phyloP scores from a whole-genome alignment of 2,888 invertebrate species.

The Empis stercorea region DNA sequence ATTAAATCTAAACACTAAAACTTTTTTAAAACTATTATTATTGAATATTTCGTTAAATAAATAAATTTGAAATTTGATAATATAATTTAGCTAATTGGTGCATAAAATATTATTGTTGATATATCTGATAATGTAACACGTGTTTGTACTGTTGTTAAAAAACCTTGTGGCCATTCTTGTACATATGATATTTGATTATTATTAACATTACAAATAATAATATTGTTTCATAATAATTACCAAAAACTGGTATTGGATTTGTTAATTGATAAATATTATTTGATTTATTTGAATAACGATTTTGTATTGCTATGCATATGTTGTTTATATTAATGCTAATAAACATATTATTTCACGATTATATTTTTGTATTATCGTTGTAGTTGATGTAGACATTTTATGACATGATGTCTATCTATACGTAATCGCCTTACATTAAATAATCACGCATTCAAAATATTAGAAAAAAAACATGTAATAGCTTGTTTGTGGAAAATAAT shows the following conservation, averaged over 20 bases:
- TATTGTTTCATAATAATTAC: not conserved
- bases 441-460: no score
- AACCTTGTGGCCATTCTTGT: not conserved
- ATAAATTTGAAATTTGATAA: no score
- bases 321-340: not conserved
- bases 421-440: no score
- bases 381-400: no score
- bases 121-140: slow-evolving; percentile 52
- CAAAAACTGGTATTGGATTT: not conserved
- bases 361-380: not conserved
- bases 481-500: no score
- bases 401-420: no score
- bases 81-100: slow-evolving; percentile 64
- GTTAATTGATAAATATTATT: not conserved
- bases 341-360: not conserved
- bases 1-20: no score
- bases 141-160: not conserved
- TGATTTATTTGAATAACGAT: not conserved
- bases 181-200: not conserved
- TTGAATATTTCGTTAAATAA: no score
- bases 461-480: no score
- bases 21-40: no score
- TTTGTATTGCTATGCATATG: not conserved
- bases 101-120: slow-evolving; percentile 85
- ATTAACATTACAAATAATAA: no score